Conservation (phyloP, 2,888 invertebrate genomes). For the Gnatocerus cornutus region DNA sequence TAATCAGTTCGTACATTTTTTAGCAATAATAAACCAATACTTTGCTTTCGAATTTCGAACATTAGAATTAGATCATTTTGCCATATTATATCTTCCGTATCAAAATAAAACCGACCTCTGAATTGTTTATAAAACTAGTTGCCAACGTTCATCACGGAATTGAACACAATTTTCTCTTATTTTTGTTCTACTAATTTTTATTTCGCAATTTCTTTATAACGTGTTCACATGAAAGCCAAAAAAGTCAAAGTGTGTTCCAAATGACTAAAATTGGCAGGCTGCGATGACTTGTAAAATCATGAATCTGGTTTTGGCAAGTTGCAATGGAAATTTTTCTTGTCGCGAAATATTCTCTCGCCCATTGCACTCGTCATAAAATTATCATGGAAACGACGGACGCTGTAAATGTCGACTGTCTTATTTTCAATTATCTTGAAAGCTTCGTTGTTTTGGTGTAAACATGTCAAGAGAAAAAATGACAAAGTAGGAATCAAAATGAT, state of each 20-base stretch:
- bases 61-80: too few relatives aligned
- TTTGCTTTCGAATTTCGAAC: too few relatives aligned
- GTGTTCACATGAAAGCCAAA: background rate
- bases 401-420: conserved; percentile 5
- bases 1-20: too few relatives aligned
- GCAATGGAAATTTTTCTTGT: conserved; percentile 15
- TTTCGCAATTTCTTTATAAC: conserved; percentile 1
- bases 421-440: conserved; percentile 28
- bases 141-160: background rate
- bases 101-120: background rate
- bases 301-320: conserved; percentile 16
- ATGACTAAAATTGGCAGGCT: background rate
- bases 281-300: conserved; percentile 9
- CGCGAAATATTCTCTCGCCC: conserved; percentile 2
- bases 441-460: conserved; percentile 15
- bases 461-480: conserved; percentile 13
- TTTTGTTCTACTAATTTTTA: background rate
- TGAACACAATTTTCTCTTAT: background rate
- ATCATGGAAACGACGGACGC: conserved; percentile 5
- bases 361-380: conserved; percentile 10
- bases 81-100: background rate
- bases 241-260: conserved; percentile 1
- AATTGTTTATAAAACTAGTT: background rate
- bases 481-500: conserved; percentile 5
- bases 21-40: too few relatives aligned